These are phyloP conservation scores for Drosophila pectinifera DNA, from an alignment of 1,140 invertebrate species.

Conservation along the genomic window DNA sequence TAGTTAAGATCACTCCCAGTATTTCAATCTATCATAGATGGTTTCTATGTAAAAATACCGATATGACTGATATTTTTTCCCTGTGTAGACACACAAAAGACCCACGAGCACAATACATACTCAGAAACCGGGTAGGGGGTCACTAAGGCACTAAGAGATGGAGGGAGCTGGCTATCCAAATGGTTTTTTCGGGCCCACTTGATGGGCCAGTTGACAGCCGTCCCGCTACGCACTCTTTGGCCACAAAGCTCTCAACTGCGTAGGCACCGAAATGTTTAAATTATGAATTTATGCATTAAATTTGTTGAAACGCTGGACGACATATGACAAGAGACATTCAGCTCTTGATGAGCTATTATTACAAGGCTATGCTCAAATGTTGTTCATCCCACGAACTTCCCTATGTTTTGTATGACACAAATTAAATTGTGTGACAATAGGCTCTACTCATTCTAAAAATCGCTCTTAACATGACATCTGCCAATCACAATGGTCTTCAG, in stretches of 20 bases:
- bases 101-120: constrained; percentile 25
- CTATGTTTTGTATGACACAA: constrained; percentile 7
- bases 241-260: constrained; percentile 30
- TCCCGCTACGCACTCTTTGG: background rate
- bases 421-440: constrained; percentile 26
- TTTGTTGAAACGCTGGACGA: constrained; percentile 42
- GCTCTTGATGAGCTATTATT: constrained; percentile 32
- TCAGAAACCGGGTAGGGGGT: constrained; percentile 55
- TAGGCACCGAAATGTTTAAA: constrained; percentile 52
- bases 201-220: constrained; percentile 46
- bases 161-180: constrained; percentile 11
- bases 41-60: background rate
- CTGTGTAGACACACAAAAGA: constrained; percentile 20
- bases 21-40: background rate
- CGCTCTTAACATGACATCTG: constrained; percentile 11
- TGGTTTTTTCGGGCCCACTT: constrained; percentile 41
- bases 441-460: constrained; percentile 5
- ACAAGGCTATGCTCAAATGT: constrained; percentile 46
- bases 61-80: constrained; percentile 5
- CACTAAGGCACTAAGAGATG: constrained; percentile 42
- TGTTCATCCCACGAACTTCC: constrained; percentile 30
- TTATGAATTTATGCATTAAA: constrained; percentile 67
- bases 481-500: constrained; percentile 8
- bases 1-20: background rate
- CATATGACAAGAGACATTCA: constrained; percentile 17